Percentiles rank a stretch among this genome's conserved stretches.
Evolutionary conservation across 1,140 invertebrate genomes (phyloP).

Genomic region (Rhyzopertha dominica): DNA sequence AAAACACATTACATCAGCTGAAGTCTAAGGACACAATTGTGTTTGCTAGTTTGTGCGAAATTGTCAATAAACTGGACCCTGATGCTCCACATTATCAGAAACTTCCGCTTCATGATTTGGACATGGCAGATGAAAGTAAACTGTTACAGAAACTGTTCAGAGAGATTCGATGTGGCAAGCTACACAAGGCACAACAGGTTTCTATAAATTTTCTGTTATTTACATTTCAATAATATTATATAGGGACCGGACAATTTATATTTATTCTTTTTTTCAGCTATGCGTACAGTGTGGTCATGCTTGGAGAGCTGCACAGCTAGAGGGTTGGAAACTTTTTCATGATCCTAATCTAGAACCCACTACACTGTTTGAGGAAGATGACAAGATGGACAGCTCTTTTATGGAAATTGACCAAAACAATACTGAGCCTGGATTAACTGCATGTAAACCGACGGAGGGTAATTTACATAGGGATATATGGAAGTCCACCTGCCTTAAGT

Average conservation of each 20-base stretch:
- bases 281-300: constrained; percentile 81
- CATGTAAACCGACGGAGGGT: constrained; percentile 60
- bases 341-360: constrained; percentile 78
- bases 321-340: constrained; percentile 83
- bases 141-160: constrained; percentile 63
- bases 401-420: too few species aligned
- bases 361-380: too few species aligned
- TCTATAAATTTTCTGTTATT: constrained; percentile 1
- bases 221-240: not conserved
- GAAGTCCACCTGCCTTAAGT: constrained; percentile 81
- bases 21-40: constrained; percentile 52
- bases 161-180: constrained; percentile 78
- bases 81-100: constrained; percentile 82
- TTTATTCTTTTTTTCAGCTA: constrained; percentile 46
- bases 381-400: constrained; percentile 18
- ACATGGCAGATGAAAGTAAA: constrained; percentile 80
- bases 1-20: constrained; percentile 83
- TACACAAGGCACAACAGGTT: constrained; percentile 71
- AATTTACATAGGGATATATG: constrained; percentile 86
- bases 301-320: constrained; percentile 82
- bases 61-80: constrained; percentile 82
- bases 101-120: constrained; percentile 78
- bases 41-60: constrained; percentile 52
- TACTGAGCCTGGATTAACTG: constrained; percentile 26
- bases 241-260: not conserved